Base-by-base conservation (phyloP, 2,113 vertebrate genomes). In the Willisornis vidua region DNA sequence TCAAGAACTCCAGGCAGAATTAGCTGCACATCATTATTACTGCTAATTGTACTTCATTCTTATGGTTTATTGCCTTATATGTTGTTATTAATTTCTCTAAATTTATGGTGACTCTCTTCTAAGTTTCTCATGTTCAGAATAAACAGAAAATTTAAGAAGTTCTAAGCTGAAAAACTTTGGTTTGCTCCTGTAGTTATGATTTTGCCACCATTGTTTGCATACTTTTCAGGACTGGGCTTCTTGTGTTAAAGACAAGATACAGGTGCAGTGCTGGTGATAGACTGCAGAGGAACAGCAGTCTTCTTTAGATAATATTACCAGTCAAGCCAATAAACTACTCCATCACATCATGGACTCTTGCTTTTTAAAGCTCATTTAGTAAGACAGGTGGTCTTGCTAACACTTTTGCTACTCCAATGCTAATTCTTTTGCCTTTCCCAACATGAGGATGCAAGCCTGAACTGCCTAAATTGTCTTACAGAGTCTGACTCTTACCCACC, bases 371-470 rank as follows among this genome's bases (percentile, higher is more conserved):
- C 18, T 10, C 22, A 9, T 46, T 46, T 6, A 39, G 31, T 15
- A 33, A 41, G 55, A 51, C 41, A 83, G 58, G 70, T 14, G 66
- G 58, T 45, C 19, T 58, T 73, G 41, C 22, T 37, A 20, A 28
- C 19, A 52, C 52, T 18, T 46, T 37, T 23, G 31, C 52, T 49
- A 51, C 71, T 79, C 51, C 46, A 41, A 35, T 54, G 66, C 9
- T 9, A 3, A 41, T 25, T 14, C 37, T 73, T 57, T 8, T 61
- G 54, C 74, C 71, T 45, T 43, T 76, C 35, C 37, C 0, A 0
- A 35, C 11, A 7, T 0, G 0, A 41, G 19, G 11, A 29, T 20
- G 15, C 0, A 24, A 87, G 41, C 35, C 52, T 26, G 10, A 73
- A 15, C 48, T 15, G 48, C 49, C 33, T 7, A 12, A 61, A 41